phyloP scores from a whole-genome alignment of 2,888 invertebrate species.

The Agrochola macilenta region DNA sequence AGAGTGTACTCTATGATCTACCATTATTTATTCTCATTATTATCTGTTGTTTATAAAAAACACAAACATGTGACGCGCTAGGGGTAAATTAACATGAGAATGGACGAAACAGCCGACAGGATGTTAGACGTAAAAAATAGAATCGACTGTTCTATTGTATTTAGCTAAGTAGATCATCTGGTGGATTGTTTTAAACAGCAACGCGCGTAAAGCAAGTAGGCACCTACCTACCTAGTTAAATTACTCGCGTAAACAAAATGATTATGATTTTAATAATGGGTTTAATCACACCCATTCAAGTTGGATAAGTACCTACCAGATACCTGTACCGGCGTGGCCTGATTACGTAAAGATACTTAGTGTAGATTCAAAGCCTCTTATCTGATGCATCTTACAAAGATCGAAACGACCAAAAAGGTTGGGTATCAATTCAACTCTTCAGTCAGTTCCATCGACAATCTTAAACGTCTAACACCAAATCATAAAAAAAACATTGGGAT shows the following conservation, averaged over 20 bases:
- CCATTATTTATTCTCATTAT: no score
- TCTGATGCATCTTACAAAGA: constrained; percentile 1
- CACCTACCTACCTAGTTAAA: neutral
- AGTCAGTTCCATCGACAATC: constrained; percentile 63
- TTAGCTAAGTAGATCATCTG: constrained; percentile 31
- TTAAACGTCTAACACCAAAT: constrained; percentile 66
- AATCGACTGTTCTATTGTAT: constrained; percentile 56
- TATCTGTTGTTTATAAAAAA: constrained; percentile 56
- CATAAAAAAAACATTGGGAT: constrained; percentile 76
- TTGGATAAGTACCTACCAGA: constrained; percentile 25
- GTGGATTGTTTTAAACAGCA: constrained; percentile 41
- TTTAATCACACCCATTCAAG: constrained; percentile 44
- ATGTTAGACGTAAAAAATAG: constrained; percentile 74
- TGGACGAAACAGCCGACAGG: constrained; percentile 72
- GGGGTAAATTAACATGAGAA: constrained; percentile 77
- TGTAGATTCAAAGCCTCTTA: constrained; percentile 19
- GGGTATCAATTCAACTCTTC: constrained; percentile 34
- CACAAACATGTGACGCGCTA: constrained; percentile 67
- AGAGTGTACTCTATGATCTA: neutral
- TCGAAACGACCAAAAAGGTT: constrained; percentile 17
- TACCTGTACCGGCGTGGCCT: constrained; percentile 1
- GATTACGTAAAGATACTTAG: constrained; percentile 8
- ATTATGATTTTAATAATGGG: constrained; percentile 37
- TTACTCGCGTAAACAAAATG: constrained; percentile 23
- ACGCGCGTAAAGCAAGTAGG: constrained; percentile 5